Evolutionary conservation across 2,113 vertebrate genomes (phyloP), one percentile per base, ranked within the genome.

Genomic region (Peucedramus taeniatus): DNA sequence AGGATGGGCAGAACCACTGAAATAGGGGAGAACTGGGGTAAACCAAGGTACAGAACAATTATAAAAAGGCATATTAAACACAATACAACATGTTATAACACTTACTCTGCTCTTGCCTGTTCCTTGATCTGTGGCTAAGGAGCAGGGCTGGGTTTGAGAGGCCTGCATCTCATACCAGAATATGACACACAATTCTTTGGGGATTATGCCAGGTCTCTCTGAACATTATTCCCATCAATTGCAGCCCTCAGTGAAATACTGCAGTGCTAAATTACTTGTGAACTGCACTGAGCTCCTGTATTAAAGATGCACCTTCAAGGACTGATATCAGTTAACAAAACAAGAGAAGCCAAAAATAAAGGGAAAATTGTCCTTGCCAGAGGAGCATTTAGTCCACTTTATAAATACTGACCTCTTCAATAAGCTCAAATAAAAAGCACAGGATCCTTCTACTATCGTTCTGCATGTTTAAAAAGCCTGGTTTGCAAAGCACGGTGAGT

Each of bases 351-450:
- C n/a, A 79, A 93, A 94, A 91, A 53, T 9, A 37, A 9, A 77
- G 42, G 27, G 4, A 16, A 71, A 66, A 51, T 3, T 72, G 4
- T 60, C 45, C 39, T 66, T 63, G 53, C 39, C 44, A 88, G 31
- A 83, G 22, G 7, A 94, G 9, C 4, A 18, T 49, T 91, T 90
- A 59, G 50, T 54, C 50, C 33, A 31, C 63, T 85, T 86, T 31
- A 79, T 40, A 69, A 88, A 57, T 18, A 49, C 4, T 59, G 23
- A 69, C 27, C 21, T 85, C 61, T 85, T 72, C 44, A 83, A 45
- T 33, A 88, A 86, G 31, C 33, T 54, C 39, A 88, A 93, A 80
- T 65, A 74, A 89, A 95, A 87, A 80, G 13, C 54, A 89, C 61
- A 13, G 20, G 23, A 56, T 61, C 42, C 42, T 82, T 87, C 90